A percentile compares a stretch with the other conserved stretches of the same genome.
These are phyloP conservation scores for Cassiopea xamachana DNA, from an alignment of 30 jellyfish, hydroid and myxozoan species.

Conservation along the genomic window DNA sequence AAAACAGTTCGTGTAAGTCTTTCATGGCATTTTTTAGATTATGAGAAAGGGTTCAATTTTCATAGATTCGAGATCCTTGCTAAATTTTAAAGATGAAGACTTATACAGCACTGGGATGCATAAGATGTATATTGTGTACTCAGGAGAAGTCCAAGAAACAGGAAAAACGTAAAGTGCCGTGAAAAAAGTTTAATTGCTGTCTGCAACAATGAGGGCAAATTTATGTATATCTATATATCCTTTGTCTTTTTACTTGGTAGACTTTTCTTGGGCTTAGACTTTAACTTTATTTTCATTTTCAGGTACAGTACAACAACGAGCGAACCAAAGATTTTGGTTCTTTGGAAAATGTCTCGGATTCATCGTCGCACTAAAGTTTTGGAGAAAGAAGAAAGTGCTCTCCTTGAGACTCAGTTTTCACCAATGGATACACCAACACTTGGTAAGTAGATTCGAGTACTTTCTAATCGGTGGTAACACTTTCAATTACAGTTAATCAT, in stretches of 20 bases:
- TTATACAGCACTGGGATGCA: too few species aligned
- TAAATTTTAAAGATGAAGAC: too few species aligned
- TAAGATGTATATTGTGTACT: too few species aligned
- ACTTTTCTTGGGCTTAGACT: background rate
- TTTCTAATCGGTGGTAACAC: background rate
- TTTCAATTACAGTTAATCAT: too few species aligned
- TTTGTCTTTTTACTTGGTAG: too few species aligned
- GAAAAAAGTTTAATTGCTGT: too few species aligned
- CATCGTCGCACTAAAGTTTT: conserved; percentile 6
- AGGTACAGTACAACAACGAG: background rate
- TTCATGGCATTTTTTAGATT: background rate
- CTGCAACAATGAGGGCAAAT: too few species aligned
- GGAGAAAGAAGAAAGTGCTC: conserved; percentile 5
- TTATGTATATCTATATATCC: too few species aligned
- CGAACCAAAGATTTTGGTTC: conserved; percentile 46
- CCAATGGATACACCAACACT: background rate
- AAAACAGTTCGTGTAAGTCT: conserved; percentile 69
- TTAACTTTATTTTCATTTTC: background rate
- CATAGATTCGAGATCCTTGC: too few species aligned
- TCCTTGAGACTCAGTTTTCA: background rate
- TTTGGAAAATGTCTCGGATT: conserved; percentile 63
- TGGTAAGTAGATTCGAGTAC: background rate
- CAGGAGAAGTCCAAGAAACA: too few species aligned
- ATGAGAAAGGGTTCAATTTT: too few species aligned
- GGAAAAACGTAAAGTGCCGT: too few species aligned